Base-by-base conservation (phyloP, 2,113 vertebrate species). In the Eublepharis macularius region DNA sequence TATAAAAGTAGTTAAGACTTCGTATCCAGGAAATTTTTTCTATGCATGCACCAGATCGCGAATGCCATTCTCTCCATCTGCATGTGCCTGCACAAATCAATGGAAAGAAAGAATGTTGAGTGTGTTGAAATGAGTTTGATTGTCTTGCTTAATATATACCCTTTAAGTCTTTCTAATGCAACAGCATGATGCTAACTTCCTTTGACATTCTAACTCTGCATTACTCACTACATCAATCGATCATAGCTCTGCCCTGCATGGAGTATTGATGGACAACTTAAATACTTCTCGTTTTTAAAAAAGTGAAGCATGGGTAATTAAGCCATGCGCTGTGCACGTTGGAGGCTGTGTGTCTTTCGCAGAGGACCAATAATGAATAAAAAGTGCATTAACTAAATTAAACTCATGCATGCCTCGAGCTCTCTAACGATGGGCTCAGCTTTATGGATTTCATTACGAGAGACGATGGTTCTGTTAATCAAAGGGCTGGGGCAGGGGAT, bases 361-460 rank as follows among this genome's bases (percentile, higher is more conserved):
- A 82, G 92, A 95, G 88, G 84, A 83, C 91, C 94, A 92, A 75
- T 95, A 95, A 96, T 94, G 94, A 96, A 94, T 94, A 94, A 95
- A 95, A 95, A 95, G 92, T 96, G 81, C 95, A 95, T 95, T 96
- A 96, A 94, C 89, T 84, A 94, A 95, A 96, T 96, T 94, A 94
- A 96, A 95, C 91, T 90, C 89, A 76, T 29, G 76, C 78, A 51
- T 92, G 93, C 92, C 93, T 90, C 66, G 90, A 82, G 92, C 81
- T 93, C 90, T 93, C 91, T 88, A 89, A 87, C 86, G 90, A 86
- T 89, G 85, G 93, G 86, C 84, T 45, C 89, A 86, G 77, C 87
- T 92, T 90, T 91, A 90, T 95, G 92, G 88, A 94, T 95, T 94
- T 91, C 92, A 93, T 94, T 92, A 90, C 36, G 29, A 32, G 87